Conservation (phyloP, 2,113 vertebrate species). For the Lepisosteus osseus region DNA sequence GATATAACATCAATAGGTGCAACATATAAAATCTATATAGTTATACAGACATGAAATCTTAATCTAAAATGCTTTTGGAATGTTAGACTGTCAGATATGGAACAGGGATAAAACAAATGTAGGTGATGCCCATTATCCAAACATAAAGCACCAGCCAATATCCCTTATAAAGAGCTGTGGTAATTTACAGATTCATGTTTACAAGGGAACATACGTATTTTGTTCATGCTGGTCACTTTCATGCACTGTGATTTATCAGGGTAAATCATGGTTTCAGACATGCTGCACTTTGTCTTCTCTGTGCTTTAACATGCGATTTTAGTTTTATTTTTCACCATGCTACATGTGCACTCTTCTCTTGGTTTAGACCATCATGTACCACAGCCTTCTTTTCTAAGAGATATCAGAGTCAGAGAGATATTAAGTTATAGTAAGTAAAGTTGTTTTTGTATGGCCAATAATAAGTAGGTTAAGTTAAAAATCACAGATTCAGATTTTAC, state of each 20-base stretch:
- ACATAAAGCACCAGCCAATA: conserved; percentile 23
- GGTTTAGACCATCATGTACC: no score
- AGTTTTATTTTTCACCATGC: conserved; percentile 19
- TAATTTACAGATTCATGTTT: no score
- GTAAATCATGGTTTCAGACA: no score
- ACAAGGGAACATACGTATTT: neutral
- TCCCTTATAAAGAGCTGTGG: conserved; percentile 9
- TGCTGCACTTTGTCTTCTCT: no score
- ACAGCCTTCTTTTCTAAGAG: no score
- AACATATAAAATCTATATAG: conserved; percentile 43
- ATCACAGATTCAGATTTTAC: no score
- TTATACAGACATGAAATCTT: no score
- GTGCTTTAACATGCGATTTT: no score
- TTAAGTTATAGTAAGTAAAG: no score
- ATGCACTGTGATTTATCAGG: conserved; percentile 1
- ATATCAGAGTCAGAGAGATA: no score
- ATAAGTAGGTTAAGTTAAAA: no score
- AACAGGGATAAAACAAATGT: conserved; percentile 56
- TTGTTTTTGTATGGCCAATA: no score
- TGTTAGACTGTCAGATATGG: conserved; percentile 48
- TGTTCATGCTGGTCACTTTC: conserved; percentile 9
- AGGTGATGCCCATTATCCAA: conserved; percentile 50
- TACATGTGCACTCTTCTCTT: neutral
- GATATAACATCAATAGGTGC: conserved; percentile 55
- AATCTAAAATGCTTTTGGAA: conserved; percentile 25